Base-by-base conservation (phyloP, 2,113 vertebrate genomes). In the Heterotis niloticus region DNA sequence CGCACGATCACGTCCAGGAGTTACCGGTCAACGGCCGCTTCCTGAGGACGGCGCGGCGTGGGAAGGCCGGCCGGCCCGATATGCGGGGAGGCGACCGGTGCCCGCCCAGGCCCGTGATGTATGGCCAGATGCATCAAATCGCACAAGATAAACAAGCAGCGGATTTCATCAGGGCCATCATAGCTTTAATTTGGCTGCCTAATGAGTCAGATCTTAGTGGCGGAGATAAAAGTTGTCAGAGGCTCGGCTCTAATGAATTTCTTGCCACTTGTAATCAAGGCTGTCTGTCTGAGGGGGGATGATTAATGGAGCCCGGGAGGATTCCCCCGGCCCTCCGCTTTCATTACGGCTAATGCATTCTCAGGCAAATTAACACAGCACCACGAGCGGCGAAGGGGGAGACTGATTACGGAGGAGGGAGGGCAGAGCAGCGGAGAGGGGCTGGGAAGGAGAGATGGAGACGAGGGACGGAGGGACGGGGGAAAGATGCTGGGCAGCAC, bases 231-330 rank as follows among this genome's bases (percentile, higher is more conserved):
- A 96, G 94, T 96, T 96, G 95, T 96, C 95, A 96, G 93, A 94
- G 94, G 93, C 94, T 90, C 86, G 89, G 92, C 93, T 94, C 94
- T 96, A 96, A 96, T 96, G 95, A 96, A 96, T 96, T 96, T 95
- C 94, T 96, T 96, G 94, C 94, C 95, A 96, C 95, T 96, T 96
- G 95, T 96, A 96, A 96, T 96, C 95, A 96, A 95, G 94, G 94
- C 94, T 93, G 93, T 92, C 95, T 96, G 95, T 95, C 94, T 94
- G 94, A 94, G 93, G 94, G 92, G 90, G 89, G 87, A 94, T 95
- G 95, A 96, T 96, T 96, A 96, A 95, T 95, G 94, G 93, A 92
- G 88, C 94, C 94, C 95, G 94, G 92, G 93, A 96, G 94, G 93
- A 95, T 94, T 95, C 92, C 94, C 94, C 94, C 91, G 92, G 93